These are phyloP conservation scores for Acleris cristana DNA, from an alignment of 2,888 invertebrate genomes.

Conservation along the genomic window DNA sequence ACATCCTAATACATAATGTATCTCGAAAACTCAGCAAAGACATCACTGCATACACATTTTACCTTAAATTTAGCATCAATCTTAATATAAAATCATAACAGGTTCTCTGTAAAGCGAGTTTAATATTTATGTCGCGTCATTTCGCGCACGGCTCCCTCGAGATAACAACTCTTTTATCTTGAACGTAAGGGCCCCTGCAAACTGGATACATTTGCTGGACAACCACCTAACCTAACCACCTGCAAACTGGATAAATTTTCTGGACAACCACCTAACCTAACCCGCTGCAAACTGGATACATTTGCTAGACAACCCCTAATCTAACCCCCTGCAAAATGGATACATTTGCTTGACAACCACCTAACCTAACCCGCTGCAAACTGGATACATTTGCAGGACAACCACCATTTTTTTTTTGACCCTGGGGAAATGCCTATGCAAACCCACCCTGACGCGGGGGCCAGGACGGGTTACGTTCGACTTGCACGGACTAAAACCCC, in stretches of 20 bases:
- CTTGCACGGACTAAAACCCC: no score
- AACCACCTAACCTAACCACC: background rate
- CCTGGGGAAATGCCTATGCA: no score
- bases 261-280: slow-evolving; percentile 1
- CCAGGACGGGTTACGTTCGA: no score
- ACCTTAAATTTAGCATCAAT: slow-evolving; percentile 8
- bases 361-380: background rate
- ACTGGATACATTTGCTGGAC: background rate
- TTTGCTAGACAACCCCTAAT: background rate
- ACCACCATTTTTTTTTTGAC: no score
- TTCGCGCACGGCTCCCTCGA: slow-evolving; percentile 4
- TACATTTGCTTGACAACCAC: background rate
- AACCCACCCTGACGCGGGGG: no score
- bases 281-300: background rate
- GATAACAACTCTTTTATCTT: slow-evolving; percentile 18
- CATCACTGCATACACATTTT: background rate
- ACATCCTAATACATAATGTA: background rate
- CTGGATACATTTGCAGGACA: background rate
- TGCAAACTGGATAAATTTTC: background rate
- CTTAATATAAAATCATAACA: slow-evolving; percentile 22
- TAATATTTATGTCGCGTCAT: slow-evolving; percentile 34
- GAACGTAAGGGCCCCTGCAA: background rate
- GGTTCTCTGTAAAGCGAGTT: slow-evolving; percentile 6
- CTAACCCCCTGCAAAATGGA: background rate
- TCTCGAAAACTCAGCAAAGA: background rate